A percentile compares a stretch with the other conserved stretches of the same genome.
phyloP scores from a whole-genome alignment of 2,113 vertebrate species.

The Odontesthes bonariensis region DNA sequence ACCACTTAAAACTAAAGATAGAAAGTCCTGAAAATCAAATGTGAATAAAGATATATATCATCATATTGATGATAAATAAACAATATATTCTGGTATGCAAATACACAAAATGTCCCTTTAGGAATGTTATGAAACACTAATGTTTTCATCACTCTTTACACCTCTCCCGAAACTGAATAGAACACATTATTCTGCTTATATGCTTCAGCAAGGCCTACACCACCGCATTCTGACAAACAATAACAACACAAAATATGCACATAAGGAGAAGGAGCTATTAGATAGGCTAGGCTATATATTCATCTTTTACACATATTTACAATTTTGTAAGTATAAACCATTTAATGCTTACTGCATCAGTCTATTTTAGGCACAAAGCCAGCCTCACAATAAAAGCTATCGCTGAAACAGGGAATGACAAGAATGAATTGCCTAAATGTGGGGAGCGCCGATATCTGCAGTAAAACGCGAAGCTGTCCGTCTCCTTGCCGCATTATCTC shows the following conservation, averaged over 20 bases:
- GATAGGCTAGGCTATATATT: neutral
- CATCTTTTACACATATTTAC: no score
- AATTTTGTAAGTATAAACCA: neutral
- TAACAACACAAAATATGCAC: neutral
- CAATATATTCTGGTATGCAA: neutral
- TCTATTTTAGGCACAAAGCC: neutral
- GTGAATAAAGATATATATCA: neutral
- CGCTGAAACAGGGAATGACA: neutral
- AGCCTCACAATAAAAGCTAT: neutral
- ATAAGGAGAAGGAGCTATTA: neutral
- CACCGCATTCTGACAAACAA: neutral
- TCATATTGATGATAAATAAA: neutral
- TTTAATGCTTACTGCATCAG: neutral
- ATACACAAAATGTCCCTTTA: constrained; percentile 7
- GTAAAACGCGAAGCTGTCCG: constrained; percentile 16
- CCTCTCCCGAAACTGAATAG: neutral
- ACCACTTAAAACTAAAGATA: no score
- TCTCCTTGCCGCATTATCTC: constrained; percentile 57
- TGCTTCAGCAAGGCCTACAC: constrained; percentile 11
- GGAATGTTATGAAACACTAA: constrained; percentile 22
- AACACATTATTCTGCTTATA: constrained; percentile 15
- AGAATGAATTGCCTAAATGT: neutral
- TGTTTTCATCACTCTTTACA: neutral
- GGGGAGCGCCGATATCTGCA: constrained; percentile 40
- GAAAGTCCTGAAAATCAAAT: no score